Conservation (phyloP, 1,140 invertebrate genomes). For the Drosophila aff. region DNA sequence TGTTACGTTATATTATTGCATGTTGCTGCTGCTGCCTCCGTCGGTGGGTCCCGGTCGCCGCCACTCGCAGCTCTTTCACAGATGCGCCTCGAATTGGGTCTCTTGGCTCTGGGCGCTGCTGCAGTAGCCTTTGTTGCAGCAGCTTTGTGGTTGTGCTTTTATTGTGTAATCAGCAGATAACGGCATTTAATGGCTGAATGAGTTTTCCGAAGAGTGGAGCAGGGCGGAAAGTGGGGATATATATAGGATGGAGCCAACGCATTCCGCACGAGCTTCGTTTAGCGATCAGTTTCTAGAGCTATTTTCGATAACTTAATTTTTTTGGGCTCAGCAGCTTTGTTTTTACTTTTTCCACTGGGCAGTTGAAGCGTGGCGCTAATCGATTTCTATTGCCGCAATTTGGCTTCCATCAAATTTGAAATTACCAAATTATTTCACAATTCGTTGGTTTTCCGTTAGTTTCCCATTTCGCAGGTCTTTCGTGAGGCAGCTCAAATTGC, state of each 20-base stretch:
- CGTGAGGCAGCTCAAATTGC: slow-evolving; percentile 38
- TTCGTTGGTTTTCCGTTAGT: slow-evolving; percentile 43
- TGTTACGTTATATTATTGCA: slow-evolving; percentile 72
- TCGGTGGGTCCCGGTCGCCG: slow-evolving; percentile 32
- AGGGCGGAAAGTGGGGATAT: neutral
- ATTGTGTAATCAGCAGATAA: slow-evolving; percentile 83
- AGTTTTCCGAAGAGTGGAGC: slow-evolving; percentile 49
- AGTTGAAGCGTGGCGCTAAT: slow-evolving; percentile 57
- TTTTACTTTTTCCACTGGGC: neutral
- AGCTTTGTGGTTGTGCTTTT: slow-evolving; percentile 65
- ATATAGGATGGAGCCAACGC: slow-evolving; percentile 35
- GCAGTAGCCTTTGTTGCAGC: slow-evolving; percentile 60
- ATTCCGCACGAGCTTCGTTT: slow-evolving; percentile 64
- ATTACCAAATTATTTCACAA: slow-evolving; percentile 63
- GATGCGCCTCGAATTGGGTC: slow-evolving; percentile 76
- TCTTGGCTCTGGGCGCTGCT: slow-evolving; percentile 66
- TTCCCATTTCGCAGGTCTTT: slow-evolving; percentile 47
- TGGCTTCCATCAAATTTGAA: slow-evolving; percentile 43
- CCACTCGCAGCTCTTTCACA: slow-evolving; percentile 45
- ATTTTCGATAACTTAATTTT: slow-evolving; percentile 74
- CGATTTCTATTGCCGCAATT: slow-evolving; percentile 60
- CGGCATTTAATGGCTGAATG: slow-evolving; percentile 83
- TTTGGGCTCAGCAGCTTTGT: neutral
- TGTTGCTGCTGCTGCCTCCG: slow-evolving; percentile 23
- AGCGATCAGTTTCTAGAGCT: slow-evolving; percentile 27